Percentiles rank a stretch among this genome's conserved stretches.
These are phyloP conservation scores for Neomorphus geoffroyi DNA, from an alignment of 2,797 vertebrate genomes.

Conservation along the genomic window DNA sequence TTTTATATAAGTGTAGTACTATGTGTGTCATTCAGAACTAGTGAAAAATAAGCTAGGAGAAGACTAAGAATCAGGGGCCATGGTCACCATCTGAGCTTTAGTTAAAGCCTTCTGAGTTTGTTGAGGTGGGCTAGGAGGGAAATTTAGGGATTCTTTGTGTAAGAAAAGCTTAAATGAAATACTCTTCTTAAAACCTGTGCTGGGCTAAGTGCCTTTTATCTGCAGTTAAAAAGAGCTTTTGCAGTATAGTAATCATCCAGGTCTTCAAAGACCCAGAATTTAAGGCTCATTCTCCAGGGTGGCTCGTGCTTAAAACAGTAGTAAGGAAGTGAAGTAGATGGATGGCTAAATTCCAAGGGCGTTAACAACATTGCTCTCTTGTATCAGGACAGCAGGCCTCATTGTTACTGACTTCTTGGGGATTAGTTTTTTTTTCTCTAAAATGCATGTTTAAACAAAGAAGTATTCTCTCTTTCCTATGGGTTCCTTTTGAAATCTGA, in stretches of 20 bases:
- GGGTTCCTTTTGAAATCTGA: slow-evolving; percentile 36
- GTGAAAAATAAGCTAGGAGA: background rate
- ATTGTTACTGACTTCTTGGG: slow-evolving; percentile 30
- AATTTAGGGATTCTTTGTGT: background rate
- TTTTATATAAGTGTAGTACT: background rate
- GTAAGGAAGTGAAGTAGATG: background rate
- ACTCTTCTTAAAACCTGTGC: background rate
- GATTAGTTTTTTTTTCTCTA: background rate
- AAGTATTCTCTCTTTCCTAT: slow-evolving; percentile 15
- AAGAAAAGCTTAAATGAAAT: background rate
- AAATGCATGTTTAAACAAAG: slow-evolving; percentile 38
- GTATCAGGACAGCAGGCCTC: slow-evolving; percentile 9
- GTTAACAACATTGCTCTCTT: background rate
- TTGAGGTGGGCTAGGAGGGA: background rate
- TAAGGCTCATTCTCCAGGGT: background rate
- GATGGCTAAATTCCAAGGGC: slow-evolving; percentile 24
- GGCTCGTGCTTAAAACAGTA: background rate
- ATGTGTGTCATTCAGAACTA: background rate
- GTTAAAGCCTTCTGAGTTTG: background rate
- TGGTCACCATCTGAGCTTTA: background rate
- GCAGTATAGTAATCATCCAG: background rate
- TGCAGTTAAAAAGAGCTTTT: background rate
- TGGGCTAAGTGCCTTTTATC: background rate
- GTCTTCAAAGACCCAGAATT: background rate
- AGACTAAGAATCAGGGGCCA: background rate